Conservation (phyloP, 2,113 vertebrate genomes). For the Lamprologus lemairii region DNA sequence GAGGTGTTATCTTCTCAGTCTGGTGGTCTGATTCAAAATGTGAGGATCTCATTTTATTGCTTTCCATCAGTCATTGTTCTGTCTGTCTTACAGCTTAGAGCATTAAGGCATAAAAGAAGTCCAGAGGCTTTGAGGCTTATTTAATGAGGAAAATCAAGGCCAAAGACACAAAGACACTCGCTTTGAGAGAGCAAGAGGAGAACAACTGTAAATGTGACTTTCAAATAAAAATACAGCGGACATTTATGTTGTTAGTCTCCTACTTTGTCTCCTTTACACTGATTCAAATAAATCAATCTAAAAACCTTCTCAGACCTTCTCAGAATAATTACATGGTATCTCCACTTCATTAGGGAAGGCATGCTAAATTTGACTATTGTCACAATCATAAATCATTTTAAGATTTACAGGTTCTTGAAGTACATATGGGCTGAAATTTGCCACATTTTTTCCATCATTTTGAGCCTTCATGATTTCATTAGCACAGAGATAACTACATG, state of each 20-base stretch:
- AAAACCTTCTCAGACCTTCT: background rate
- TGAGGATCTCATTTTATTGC: background rate
- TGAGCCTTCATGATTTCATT: background rate
- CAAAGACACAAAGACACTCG: background rate
- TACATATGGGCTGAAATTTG: background rate
- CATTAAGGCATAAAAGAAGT: background rate
- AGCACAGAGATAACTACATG: background rate
- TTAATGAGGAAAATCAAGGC: rapidly evolving
- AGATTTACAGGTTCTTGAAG: background rate
- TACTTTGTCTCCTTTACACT: background rate
- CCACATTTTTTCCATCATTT: background rate
- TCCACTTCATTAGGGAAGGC: background rate
- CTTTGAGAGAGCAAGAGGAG: background rate
- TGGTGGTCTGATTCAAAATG: background rate
- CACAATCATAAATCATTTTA: background rate
- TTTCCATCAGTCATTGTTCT: background rate
- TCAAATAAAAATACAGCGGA: background rate
- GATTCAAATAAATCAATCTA: background rate
- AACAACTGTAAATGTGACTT: background rate
- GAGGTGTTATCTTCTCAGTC: conserved; percentile 33
- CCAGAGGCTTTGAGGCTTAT: background rate
- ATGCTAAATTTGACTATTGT: rapidly evolving
- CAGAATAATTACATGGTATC: background rate
- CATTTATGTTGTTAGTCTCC: background rate
- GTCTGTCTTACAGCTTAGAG: background rate